Conservation (phyloP, 2,113 vertebrate species). For the Calypte anna region DNA sequence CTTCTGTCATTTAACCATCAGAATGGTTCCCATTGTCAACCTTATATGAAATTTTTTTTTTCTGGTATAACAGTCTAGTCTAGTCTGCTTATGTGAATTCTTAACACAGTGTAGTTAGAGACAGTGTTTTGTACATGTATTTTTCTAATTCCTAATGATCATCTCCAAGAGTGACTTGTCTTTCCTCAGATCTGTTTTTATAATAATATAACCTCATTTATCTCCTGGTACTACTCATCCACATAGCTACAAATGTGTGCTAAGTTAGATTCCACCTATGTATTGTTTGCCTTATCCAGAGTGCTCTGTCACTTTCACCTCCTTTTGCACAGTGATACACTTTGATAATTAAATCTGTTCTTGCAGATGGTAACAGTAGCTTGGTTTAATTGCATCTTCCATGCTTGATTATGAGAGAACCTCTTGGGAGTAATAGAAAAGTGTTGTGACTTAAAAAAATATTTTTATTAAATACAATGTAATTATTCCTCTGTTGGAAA, state of each 20-base stretch:
- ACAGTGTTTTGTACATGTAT: background rate
- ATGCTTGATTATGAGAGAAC: background rate
- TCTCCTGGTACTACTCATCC: background rate
- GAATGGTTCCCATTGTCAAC: background rate
- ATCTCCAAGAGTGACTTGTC: background rate
- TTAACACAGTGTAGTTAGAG: background rate
- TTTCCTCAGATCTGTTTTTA: background rate
- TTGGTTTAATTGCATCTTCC: slow-evolving; percentile 22
- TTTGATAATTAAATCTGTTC: background rate
- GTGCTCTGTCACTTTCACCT: background rate
- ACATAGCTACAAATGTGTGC: background rate
- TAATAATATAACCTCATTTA: background rate
- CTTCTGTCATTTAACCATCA: background rate
- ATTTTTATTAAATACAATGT: background rate
- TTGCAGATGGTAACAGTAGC: slow-evolving; percentile 3
- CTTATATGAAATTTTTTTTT: background rate
- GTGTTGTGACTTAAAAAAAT: too few relatives aligned
- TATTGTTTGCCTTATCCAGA: background rate
- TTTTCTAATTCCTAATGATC: background rate
- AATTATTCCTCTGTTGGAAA: background rate
- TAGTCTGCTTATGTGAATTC: background rate
- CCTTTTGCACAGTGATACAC: background rate
- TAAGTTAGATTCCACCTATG: background rate
- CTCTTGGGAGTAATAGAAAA: background rate
- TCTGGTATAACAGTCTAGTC: background rate